A percentile compares a stretch with the other conserved stretches of the same genome.
These are phyloP conservation scores for Cancer borealis DNA, from an alignment of 2,888 invertebrate genomes.

Conservation along the genomic window DNA sequence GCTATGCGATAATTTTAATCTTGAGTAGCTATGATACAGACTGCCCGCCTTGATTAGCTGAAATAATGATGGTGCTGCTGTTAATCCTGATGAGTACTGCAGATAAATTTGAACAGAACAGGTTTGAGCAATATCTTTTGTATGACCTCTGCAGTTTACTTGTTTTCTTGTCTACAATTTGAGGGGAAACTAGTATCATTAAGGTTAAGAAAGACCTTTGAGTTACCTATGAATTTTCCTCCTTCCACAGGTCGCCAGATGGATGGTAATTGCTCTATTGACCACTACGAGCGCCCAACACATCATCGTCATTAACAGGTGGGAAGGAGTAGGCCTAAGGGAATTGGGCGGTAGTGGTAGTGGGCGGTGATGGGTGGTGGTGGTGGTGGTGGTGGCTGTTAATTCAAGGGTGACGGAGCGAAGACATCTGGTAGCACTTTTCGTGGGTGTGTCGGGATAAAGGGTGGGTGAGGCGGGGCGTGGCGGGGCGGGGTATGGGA, in stretches of 20 bases:
- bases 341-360: neutral
- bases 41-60: neutral
- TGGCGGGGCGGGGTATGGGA: neutral
- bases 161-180: neutral
- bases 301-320: conserved; percentile 60
- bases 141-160: neutral
- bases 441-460: neutral
- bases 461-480: neutral
- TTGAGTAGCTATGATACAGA: neutral
- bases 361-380: conserved; percentile 2
- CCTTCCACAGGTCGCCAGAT: conserved; percentile 39
- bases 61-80: neutral
- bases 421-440: conserved; percentile 13
- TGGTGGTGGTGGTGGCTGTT: neutral
- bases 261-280: conserved; percentile 57
- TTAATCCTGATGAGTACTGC: too few relatives aligned
- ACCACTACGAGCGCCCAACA: conserved; percentile 29
- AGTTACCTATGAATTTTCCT: neutral
- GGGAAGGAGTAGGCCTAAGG: conserved; percentile 54
- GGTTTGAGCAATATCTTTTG: neutral
- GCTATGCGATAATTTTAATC: neutral
- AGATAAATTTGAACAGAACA: neutral
- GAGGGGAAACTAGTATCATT: neutral
- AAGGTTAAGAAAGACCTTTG: neutral
- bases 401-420: conserved; percentile 10